phyloP scores from a whole-genome alignment of 2,888 invertebrate species.

The Psylliodes chrysocephalus region DNA sequence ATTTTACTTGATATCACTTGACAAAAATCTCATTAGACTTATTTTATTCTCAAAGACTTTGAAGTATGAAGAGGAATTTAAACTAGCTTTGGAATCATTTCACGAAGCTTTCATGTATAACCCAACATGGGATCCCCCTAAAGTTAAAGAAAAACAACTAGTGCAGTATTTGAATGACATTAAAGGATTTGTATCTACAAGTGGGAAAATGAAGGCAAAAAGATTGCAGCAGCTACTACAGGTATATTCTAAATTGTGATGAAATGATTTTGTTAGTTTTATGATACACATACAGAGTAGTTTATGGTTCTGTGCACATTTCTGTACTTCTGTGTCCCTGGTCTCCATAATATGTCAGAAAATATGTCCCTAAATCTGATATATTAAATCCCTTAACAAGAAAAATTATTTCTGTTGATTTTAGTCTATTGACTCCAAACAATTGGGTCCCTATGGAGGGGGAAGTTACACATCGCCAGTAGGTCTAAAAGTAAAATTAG shows the following conservation, averaged over 20 bases:
- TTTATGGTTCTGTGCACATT: too few species aligned
- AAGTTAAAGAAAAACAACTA: constrained; percentile 71
- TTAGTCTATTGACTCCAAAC: constrained; percentile 73
- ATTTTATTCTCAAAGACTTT: constrained; percentile 69
- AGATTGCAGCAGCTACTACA: constrained; percentile 75
- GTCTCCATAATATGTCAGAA: too few species aligned
- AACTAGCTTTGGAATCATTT: constrained; percentile 76
- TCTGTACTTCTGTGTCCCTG: too few species aligned
- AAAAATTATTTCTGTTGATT: constrained; percentile 36
- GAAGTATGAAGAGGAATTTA: constrained; percentile 82
- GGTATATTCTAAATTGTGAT: constrained; percentile 61
- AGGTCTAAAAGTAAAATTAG: constrained; percentile 67
- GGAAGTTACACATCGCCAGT: constrained; percentile 68
- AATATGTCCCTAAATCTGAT: too few species aligned
- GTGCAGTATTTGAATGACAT: constrained; percentile 74
- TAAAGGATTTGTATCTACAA: constrained; percentile 71
- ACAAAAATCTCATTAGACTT: constrained; percentile 16
- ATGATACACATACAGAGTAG: too few species aligned
- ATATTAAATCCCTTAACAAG: too few species aligned
- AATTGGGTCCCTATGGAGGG: constrained; percentile 75
- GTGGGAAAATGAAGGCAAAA: constrained; percentile 81
- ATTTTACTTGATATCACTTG: not conserved
- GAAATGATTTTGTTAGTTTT: too few species aligned
- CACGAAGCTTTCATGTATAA: constrained; percentile 75
- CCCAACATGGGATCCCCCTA: constrained; percentile 79